Evolutionary conservation across 2,113 vertebrate species (phyloP).

Genomic region (Melierax canorus): DNA sequence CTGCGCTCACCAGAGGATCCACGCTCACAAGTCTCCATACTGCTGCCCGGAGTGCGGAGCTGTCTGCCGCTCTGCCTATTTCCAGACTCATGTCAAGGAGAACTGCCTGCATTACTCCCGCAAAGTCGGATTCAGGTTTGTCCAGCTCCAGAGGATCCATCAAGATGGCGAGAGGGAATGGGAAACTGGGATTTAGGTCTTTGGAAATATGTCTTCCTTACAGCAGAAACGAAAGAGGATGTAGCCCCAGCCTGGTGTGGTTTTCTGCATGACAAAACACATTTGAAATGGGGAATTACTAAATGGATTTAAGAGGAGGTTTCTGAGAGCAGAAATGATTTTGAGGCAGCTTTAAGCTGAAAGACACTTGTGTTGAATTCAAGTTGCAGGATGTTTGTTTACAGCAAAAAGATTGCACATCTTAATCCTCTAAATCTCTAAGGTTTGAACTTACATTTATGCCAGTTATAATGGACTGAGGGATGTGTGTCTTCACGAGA

Average conservation of each 20-base stretch:
- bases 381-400: not conserved
- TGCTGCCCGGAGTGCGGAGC: slow-evolving; percentile 93
- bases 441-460: not conserved
- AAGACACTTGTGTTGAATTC: not conserved
- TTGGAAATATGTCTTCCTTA: not conserved
- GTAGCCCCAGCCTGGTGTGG: not conserved
- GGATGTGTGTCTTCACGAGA: not conserved
- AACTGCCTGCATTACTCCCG: slow-evolving; percentile 95
- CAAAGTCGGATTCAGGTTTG: slow-evolving; percentile 91
- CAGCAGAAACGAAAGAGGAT: not conserved
- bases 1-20: slow-evolving; percentile 89
- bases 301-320: not conserved
- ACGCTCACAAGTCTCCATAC: slow-evolving; percentile 91
- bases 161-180: not conserved
- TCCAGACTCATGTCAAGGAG: slow-evolving; percentile 95
- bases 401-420: not conserved
- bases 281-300: not conserved
- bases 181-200: not conserved
- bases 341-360: not conserved
- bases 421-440: not conserved
- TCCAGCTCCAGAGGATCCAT: not conserved
- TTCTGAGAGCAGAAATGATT: not conserved
- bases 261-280: not conserved
- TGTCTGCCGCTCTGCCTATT: slow-evolving; percentile 87
- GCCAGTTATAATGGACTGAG: not conserved